Conservation (phyloP, 2,888 invertebrate genomes). For the Andrena bucephala region DNA sequence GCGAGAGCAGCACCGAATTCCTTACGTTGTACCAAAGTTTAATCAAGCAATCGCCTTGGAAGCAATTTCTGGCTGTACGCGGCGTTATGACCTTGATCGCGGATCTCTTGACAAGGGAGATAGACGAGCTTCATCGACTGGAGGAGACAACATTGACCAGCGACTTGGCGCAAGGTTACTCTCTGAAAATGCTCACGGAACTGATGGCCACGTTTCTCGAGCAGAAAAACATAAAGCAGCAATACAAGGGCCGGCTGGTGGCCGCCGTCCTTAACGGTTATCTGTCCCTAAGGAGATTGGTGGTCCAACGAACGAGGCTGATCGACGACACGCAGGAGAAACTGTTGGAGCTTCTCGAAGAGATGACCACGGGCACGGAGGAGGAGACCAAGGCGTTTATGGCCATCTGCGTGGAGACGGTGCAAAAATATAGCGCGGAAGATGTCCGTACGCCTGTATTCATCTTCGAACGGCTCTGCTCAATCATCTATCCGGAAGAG, state of each 20-base stretch:
- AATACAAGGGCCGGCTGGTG: slow-evolving; percentile 95
- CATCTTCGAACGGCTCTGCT: slow-evolving; percentile 98
- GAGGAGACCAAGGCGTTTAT: slow-evolving; percentile 98
- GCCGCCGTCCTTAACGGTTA: slow-evolving; percentile 97
- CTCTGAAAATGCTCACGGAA: slow-evolving; percentile 95
- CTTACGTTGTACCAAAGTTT: slow-evolving; percentile 94
- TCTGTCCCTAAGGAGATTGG: slow-evolving; percentile 94
- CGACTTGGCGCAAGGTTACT: slow-evolving; percentile 97
- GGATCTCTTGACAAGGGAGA: slow-evolving; percentile 94
- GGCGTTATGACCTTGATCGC: slow-evolving; percentile 95
- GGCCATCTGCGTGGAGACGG: slow-evolving; percentile 98
- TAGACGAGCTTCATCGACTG: slow-evolving; percentile 93
- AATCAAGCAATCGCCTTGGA: slow-evolving; percentile 95
- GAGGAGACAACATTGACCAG: slow-evolving; percentile 97
- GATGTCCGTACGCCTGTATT: slow-evolving; percentile 99
- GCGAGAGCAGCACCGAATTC: slow-evolving; percentile 97
- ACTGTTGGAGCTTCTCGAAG: slow-evolving; percentile 95
- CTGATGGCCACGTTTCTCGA: slow-evolving; percentile 95
- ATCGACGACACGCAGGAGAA: slow-evolving; percentile 99
- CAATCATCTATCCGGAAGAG: slow-evolving; percentile 98
- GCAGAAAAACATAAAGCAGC: slow-evolving; percentile 93
- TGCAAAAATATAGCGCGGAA: slow-evolving; percentile 95
- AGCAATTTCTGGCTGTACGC: slow-evolving; percentile 95
- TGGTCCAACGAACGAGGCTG: slow-evolving; percentile 96
- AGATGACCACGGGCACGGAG: slow-evolving; percentile 98